phyloP scores from a whole-genome alignment of 1,140 invertebrate genomes.

The Macrotrachela quadricornifera region DNA sequence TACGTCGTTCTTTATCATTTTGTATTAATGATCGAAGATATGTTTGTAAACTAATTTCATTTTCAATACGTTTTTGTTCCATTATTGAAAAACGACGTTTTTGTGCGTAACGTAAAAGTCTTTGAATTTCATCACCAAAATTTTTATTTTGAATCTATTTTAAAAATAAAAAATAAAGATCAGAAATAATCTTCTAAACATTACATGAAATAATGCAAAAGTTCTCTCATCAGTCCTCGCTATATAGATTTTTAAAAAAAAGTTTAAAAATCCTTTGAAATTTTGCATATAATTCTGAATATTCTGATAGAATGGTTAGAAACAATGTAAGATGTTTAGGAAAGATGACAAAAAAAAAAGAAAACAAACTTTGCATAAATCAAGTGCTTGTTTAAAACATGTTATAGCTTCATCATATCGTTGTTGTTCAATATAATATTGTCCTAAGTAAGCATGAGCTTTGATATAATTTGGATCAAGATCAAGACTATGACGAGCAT shows the following conservation, averaged over 20 bases:
- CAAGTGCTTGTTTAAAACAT: conserved; percentile 72
- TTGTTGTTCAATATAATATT: conserved; percentile 61
- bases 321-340: too few relatives aligned
- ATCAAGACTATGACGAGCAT: conserved; percentile 37
- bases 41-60: conserved; percentile 58
- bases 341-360: too few relatives aligned
- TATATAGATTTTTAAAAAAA: too few relatives aligned
- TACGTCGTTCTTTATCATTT: conserved; percentile 46
- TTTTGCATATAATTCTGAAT: too few relatives aligned
- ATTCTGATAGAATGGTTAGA: too few relatives aligned
- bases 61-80: conserved; percentile 72
- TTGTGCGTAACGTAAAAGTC: conserved; percentile 58
- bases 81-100: conserved; percentile 72
- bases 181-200: too few relatives aligned
- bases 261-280: too few relatives aligned
- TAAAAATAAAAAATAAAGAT: too few relatives aligned
- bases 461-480: conserved; percentile 41
- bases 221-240: too few relatives aligned
- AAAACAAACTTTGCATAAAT: conserved; percentile 62
- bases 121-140: conserved; percentile 90
- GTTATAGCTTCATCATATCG: conserved; percentile 78
- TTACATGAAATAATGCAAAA: too few relatives aligned
- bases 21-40: conserved; percentile 69
- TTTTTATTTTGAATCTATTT: conserved; percentile 38
- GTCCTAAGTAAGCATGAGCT: conserved; percentile 81